Evolutionary conservation across 1,140 invertebrate genomes (phyloP).

Genomic region (Agraylea sexmaculata): DNA sequence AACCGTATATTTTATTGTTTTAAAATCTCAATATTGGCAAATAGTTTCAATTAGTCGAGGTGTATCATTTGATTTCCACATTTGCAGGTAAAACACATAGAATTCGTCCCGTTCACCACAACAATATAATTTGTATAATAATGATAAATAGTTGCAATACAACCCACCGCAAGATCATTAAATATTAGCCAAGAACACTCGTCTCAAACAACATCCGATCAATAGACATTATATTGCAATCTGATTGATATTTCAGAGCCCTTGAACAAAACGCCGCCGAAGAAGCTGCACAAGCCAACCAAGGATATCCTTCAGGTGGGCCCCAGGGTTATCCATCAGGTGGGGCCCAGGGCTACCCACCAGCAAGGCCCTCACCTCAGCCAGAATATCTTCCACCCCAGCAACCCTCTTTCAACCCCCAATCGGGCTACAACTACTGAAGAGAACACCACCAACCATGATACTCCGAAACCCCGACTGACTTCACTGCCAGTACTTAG

Average conservation of each 20-base stretch:
- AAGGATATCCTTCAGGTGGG: slow-evolving; percentile 16
- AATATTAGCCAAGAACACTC: no score
- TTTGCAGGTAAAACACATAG: no score
- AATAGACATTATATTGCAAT: not conserved
- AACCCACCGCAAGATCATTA: not conserved
- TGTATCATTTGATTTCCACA: no score
- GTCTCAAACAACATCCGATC: no score
- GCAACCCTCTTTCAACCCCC: slow-evolving; percentile 20
- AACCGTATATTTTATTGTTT: no score
- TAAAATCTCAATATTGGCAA: no score
- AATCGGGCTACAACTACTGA: slow-evolving; percentile 18
- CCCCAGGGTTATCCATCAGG: slow-evolving; percentile 16
- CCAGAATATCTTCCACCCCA: slow-evolving; percentile 22
- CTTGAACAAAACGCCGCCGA: slow-evolving; percentile 32
- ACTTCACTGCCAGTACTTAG: no score
- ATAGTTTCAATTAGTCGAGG: no score
- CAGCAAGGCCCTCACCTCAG: slow-evolving; percentile 15
- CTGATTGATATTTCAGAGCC: slow-evolving; percentile 25
- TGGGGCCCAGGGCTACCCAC: slow-evolving; percentile 13
- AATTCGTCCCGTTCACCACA: slow-evolving; percentile 7
- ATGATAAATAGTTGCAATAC: slow-evolving; percentile 5
- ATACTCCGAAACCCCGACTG: no score
- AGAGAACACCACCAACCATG: no score
- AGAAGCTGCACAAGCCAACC: slow-evolving; percentile 28
- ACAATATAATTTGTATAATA: slow-evolving; percentile 6